These are phyloP conservation scores for Cossypha heuglini DNA, from an alignment of 2,797 vertebrate genomes.

Conservation along the genomic window DNA sequence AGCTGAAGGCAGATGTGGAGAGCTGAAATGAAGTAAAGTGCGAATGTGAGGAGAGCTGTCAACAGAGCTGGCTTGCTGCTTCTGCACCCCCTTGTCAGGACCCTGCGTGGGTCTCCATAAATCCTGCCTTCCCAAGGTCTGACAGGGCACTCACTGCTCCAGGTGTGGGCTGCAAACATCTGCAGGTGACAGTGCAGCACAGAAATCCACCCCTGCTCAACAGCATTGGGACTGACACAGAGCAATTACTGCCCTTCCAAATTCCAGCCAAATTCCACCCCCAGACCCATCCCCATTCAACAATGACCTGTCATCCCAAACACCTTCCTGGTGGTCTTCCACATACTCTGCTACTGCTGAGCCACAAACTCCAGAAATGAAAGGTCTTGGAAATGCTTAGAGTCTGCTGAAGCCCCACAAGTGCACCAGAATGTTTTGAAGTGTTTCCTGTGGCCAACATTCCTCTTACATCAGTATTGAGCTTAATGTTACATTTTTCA, in stretches of 20 bases:
- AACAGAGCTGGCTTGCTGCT: neutral
- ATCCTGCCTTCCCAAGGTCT: neutral
- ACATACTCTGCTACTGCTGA: neutral
- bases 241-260: neutral
- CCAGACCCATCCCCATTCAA: neutral
- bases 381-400: neutral
- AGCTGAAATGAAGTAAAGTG: neutral
- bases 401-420: neutral
- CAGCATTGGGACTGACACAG: neutral
- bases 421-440: neutral
- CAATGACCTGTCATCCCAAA: fast-evolving
- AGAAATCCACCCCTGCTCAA: neutral
- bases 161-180: neutral
- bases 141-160: neutral
- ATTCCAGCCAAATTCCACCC: neutral
- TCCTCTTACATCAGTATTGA: neutral
- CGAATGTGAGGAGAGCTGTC: neutral
- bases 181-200: neutral
- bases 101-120: fast-evolving
- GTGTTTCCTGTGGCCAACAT: neutral
- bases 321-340: neutral
- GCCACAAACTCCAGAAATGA: neutral
- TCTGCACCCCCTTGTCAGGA: fast-evolving
- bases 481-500: neutral
- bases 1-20: neutral